phyloP scores from a whole-genome alignment of 2,888 invertebrate genomes.

The Pristionchus maxplancki region DNA sequence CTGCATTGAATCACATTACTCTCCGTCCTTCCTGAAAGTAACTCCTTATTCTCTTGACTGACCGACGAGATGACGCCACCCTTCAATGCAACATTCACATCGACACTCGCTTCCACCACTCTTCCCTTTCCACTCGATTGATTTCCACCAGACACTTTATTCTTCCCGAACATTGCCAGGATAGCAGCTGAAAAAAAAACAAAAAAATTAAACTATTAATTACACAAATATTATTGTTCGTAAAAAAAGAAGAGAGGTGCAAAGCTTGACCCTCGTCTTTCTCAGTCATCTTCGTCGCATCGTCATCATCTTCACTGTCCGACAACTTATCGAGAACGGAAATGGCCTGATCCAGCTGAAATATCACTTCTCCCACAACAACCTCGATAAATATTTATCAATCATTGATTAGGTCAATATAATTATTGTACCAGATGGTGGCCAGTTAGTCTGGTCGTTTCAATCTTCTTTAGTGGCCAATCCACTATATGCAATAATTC shows the following conservation, averaged over 20 bases:
- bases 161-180: not conserved
- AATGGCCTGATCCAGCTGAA: conserved; percentile 37
- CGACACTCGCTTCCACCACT: conserved; percentile 42
- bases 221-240: too few relatives aligned
- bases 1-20: too few relatives aligned
- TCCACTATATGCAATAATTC: conserved; percentile 57
- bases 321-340: not conserved
- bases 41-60: not conserved
- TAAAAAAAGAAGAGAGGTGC: too few relatives aligned
- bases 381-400: not conserved
- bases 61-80: not conserved
- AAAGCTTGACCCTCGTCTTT: conserved; percentile 50
- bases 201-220: not conserved
- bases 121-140: conserved; percentile 4
- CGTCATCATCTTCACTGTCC: conserved; percentile 44
- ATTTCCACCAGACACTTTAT: not conserved
- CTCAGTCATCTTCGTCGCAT: conserved; percentile 22
- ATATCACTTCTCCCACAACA: not conserved
- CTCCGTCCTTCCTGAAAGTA: too few relatives aligned
- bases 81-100: conserved; percentile 23
- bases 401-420: not conserved
- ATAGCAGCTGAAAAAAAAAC: not conserved
- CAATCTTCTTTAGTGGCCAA: conserved; percentile 56
- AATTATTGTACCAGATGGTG: not conserved
- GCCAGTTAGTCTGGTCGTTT: not conserved